Percentiles rank a stretch among this genome's conserved stretches.
Evolutionary conservation across 2,113 vertebrate species (phyloP).

Genomic region (Patagioenas fasciata): DNA sequence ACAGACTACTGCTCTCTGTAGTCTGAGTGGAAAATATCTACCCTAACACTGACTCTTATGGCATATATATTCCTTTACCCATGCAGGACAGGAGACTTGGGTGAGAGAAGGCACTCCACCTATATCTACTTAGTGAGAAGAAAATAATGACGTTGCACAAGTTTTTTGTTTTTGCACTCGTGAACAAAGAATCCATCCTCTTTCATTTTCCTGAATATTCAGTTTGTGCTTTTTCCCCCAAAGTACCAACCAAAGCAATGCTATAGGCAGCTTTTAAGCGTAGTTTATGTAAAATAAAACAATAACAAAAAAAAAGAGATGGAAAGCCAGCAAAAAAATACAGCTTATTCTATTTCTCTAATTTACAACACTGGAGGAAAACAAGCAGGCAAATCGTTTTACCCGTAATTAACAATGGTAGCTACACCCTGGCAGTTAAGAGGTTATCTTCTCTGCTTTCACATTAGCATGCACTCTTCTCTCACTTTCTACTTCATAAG

Average conservation of each 20-base stretch:
- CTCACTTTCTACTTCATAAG: neutral
- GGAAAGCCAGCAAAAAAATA: neutral
- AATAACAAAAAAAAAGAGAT: neutral
- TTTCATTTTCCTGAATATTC: neutral
- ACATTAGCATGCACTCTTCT: neutral
- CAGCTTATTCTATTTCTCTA: neutral
- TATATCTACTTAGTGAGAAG: neutral
- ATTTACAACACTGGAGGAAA: neutral
- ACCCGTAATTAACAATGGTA: neutral
- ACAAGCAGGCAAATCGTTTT: neutral
- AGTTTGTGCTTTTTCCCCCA: neutral
- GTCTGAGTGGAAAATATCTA: neutral
- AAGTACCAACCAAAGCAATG: neutral
- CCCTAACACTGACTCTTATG: neutral
- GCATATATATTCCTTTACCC: neutral
- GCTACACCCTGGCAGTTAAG: neutral
- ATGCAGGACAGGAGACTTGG: neutral
- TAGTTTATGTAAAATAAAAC: neutral
- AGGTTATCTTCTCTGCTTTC: neutral
- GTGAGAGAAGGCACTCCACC: neutral
- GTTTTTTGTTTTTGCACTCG: rapidly evolving
- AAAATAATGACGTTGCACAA: neutral
- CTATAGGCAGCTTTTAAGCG: neutral
- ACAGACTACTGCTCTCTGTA: neutral
- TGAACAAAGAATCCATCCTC: neutral